A percentile compares a stretch with the other conserved stretches of the same genome.
Evolutionary conservation across 2,797 vertebrate species (phyloP).

Genomic region (Mastacembelus armatus): DNA sequence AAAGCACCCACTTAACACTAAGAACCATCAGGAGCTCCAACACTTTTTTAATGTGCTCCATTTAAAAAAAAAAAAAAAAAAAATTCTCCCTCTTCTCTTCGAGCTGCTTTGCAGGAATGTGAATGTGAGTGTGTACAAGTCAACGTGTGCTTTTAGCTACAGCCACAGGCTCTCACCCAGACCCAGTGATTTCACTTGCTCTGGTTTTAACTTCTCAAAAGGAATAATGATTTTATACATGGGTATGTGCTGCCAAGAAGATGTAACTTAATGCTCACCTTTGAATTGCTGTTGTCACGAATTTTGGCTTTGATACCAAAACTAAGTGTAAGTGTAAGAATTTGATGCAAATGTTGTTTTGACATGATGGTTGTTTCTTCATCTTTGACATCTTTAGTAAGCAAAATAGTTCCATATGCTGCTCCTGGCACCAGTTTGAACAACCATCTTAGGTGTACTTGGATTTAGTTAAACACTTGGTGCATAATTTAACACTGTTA

Average conservation of each 20-base stretch:
- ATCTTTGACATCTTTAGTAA: slow-evolving; percentile 6
- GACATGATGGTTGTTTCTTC: not conserved
- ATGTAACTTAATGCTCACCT: slow-evolving; percentile 14
- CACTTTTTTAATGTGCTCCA: slow-evolving; percentile 60
- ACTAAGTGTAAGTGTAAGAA: not conserved
- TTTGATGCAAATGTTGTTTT: not conserved
- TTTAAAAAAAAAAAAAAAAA: slow-evolving; percentile 40
- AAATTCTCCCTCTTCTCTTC: slow-evolving; percentile 19
- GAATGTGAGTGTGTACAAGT: slow-evolving; percentile 65
- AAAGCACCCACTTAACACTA: slow-evolving; percentile 70
- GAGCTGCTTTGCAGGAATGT: slow-evolving; percentile 58
- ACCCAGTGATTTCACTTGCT: slow-evolving; percentile 54
- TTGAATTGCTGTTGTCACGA: slow-evolving; percentile 6
- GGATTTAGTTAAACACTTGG: slow-evolving; percentile 21
- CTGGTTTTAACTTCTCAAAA: slow-evolving; percentile 38
- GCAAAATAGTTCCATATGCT: slow-evolving; percentile 24
- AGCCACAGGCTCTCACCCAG: slow-evolving; percentile 50
- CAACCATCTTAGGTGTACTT: slow-evolving; percentile 9
- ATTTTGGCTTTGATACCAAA: slow-evolving; percentile 16
- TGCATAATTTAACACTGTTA: slow-evolving; percentile 14
- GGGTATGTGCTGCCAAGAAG: not conserved
- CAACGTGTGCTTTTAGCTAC: slow-evolving; percentile 63
- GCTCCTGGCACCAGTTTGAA: slow-evolving; percentile 7
- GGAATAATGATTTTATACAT: slow-evolving; percentile 28
- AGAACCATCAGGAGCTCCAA: slow-evolving; percentile 61